Evolutionary conservation across 1,140 invertebrate species (phyloP).

Genomic region (Sitobion miscanthi): DNA sequence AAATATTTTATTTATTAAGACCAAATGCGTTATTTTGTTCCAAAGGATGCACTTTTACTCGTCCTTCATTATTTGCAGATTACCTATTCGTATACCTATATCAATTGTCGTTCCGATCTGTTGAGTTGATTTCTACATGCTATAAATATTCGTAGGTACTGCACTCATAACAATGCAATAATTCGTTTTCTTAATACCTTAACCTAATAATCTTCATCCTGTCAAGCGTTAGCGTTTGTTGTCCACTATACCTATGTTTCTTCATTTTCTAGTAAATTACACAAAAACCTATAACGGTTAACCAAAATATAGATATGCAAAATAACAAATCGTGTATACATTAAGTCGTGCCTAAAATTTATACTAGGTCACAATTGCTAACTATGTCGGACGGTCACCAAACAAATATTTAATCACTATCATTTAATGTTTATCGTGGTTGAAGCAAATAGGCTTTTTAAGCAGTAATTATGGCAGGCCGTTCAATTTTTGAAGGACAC

Average conservation of each 20-base stretch:
- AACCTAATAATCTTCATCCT: conserved; percentile 12
- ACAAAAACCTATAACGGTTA: neutral
- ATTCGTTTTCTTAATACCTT: conserved; percentile 1
- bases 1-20: conserved; percentile 15
- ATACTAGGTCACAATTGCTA: neutral
- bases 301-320: neutral
- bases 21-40: neutral
- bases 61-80: conserved; percentile 28
- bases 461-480: neutral
- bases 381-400: neutral
- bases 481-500: too few species aligned
- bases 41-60: conserved; percentile 40
- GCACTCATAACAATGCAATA: neutral
- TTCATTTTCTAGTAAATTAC: neutral
- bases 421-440: neutral
- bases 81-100: neutral
- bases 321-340: neutral
- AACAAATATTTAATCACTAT: neutral
- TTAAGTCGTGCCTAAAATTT: neutral
- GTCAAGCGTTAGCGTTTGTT: neutral
- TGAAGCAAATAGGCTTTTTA: neutral
- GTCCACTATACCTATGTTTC: neutral
- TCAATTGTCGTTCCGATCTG: conserved; percentile 47
- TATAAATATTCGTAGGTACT: neutral
- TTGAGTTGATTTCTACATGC: neutral